Conservation (phyloP, 2,888 invertebrate genomes). For the Cheilosia vulpina region DNA sequence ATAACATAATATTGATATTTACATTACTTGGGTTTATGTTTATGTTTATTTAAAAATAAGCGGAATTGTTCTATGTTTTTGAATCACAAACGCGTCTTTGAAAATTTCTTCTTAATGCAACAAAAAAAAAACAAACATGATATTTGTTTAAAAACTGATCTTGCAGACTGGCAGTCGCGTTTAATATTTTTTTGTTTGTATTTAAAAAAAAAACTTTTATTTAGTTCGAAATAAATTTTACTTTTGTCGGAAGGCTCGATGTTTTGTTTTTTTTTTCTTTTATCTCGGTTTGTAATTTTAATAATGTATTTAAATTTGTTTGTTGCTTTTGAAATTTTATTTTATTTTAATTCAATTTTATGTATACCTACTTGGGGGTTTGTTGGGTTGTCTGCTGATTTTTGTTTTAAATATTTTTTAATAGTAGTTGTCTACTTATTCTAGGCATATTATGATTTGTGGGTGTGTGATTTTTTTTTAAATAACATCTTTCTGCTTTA, state of each 20-base stretch:
- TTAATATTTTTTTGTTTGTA: constrained; percentile 25
- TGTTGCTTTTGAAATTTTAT: constrained; percentile 9
- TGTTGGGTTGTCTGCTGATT: constrained; percentile 28
- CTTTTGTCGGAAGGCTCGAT: constrained; percentile 68
- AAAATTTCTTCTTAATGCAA: constrained; percentile 21
- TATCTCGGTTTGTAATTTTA: constrained; percentile 28
- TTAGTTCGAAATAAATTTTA: constrained; percentile 36
- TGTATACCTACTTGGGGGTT: constrained; percentile 31
- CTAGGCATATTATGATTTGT: constrained; percentile 47
- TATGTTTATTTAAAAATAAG: constrained; percentile 21
- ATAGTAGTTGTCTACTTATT: constrained; percentile 59
- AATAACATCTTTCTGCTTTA: not conserved
- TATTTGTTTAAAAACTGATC: constrained; percentile 47
- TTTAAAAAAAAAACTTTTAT: constrained; percentile 26
- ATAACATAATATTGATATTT: too few species aligned
- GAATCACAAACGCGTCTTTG: constrained; percentile 31
- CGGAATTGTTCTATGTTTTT: constrained; percentile 14
- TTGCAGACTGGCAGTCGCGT: constrained; percentile 67
- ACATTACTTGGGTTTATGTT: not conserved
- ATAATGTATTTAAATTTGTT: constrained; percentile 30
- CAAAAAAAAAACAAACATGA: constrained; percentile 23
- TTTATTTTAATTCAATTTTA: constrained; percentile 26
- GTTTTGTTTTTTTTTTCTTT: constrained; percentile 37
- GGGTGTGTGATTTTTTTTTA: constrained; percentile 4
- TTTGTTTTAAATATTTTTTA: constrained; percentile 44